These are phyloP conservation scores for Ctenosaura bakeri DNA, from an alignment of 2,797 vertebrate species.

Conservation along the genomic window DNA sequence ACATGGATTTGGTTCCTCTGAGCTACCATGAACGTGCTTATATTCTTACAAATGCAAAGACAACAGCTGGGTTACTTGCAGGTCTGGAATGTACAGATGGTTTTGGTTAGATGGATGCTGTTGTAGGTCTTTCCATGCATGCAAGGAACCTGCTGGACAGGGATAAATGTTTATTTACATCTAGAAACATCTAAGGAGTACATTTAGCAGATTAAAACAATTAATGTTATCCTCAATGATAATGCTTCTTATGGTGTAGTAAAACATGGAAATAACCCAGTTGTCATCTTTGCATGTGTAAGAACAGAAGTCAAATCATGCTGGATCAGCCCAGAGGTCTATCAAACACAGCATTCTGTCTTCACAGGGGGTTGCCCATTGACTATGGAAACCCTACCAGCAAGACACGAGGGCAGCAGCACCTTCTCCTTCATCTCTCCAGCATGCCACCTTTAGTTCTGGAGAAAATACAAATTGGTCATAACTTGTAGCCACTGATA, in stretches of 20 bases:
- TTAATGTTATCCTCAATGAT: slow-evolving; percentile 47
- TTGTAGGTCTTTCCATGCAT: not conserved
- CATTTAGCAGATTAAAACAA: slow-evolving; percentile 5
- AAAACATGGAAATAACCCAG: slow-evolving; percentile 35
- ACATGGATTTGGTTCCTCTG: not conserved
- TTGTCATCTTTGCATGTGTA: slow-evolving; percentile 24
- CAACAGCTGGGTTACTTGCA: too few species aligned
- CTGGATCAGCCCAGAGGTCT: not conserved
- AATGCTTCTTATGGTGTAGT: not conserved
- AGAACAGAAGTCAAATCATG: not conserved
- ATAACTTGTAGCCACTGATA: not conserved
- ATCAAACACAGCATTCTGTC: not conserved
- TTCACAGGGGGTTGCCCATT: not conserved
- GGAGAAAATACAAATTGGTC: not conserved
- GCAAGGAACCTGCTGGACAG: not conserved
- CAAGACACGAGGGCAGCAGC: not conserved
- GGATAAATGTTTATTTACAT: slow-evolving; percentile 8
- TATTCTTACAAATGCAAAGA: not conserved
- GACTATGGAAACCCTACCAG: not conserved
- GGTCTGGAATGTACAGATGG: not conserved
- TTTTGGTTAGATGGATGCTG: not conserved
- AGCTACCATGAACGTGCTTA: too few species aligned
- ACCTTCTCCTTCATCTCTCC: not conserved
- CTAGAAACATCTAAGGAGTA: not conserved
- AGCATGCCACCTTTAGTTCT: not conserved